A percentile compares a stretch with the other conserved stretches of the same genome.
phyloP scores from a whole-genome alignment of 2,797 vertebrate genomes.

The Rhinichthys osculus region DNA sequence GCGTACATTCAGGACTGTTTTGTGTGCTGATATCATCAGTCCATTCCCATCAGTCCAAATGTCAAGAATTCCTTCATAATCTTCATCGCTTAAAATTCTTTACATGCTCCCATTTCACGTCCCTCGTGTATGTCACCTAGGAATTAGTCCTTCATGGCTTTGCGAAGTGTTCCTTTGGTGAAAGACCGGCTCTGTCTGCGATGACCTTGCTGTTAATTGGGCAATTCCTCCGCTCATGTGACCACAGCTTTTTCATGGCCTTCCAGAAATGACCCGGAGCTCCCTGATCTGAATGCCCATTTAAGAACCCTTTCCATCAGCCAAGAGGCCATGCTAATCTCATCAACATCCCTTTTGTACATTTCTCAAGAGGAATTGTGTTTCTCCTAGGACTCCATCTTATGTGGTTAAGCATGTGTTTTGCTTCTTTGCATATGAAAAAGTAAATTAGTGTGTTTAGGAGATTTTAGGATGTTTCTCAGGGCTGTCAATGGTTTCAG shows the following conservation, averaged over 20 bases:
- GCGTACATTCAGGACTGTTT: too few species aligned
- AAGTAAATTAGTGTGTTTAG: slow-evolving; percentile 34
- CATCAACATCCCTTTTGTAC: slow-evolving; percentile 38
- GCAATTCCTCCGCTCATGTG: slow-evolving; percentile 40
- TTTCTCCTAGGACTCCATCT: slow-evolving; percentile 35
- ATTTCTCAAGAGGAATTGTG: slow-evolving; percentile 27
- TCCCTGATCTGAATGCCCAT: slow-evolving; percentile 3
- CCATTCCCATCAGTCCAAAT: slow-evolving; percentile 9
- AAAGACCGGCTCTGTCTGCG: slow-evolving; percentile 47
- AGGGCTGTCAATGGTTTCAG: slow-evolving; percentile 15
- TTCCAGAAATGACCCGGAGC: slow-evolving; percentile 51
- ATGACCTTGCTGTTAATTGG: slow-evolving; percentile 56
- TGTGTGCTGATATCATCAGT: not conserved
- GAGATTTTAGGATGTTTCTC: slow-evolving; percentile 31
- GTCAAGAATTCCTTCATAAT: slow-evolving; percentile 34
- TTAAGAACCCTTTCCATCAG: slow-evolving; percentile 26
- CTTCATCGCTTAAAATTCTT: not conserved
- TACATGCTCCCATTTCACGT: slow-evolving; percentile 33
- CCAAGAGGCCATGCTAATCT: slow-evolving; percentile 44
- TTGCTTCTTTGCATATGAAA: slow-evolving; percentile 46
- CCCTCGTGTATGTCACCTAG: slow-evolving; percentile 32
- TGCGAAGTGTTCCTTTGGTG: slow-evolving; percentile 13
- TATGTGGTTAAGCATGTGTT: slow-evolving; percentile 29
- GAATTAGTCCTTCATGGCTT: slow-evolving; percentile 16
- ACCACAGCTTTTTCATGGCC: slow-evolving; percentile 44